Percentiles rank a stretch among this genome's conserved stretches.
phyloP scores from a whole-genome alignment of 2,113 vertebrate species.

The Origma solitaria region DNA sequence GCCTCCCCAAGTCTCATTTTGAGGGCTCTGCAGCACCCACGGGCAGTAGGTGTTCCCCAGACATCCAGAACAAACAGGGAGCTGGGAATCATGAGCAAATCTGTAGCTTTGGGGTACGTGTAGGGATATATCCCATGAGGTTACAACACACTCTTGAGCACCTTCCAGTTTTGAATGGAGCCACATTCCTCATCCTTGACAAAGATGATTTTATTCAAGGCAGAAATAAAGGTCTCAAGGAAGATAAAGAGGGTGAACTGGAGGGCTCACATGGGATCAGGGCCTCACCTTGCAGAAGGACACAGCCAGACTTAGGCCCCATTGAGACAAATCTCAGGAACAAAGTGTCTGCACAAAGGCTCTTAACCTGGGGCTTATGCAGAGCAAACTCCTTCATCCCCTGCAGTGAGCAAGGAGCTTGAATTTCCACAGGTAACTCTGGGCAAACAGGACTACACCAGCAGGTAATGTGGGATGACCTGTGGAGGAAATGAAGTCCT shows the following conservation, averaged over 20 bases:
- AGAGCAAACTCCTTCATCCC: background rate
- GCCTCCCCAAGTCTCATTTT: background rate
- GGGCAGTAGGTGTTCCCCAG: background rate
- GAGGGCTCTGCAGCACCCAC: background rate
- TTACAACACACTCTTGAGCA: background rate
- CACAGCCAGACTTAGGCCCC: background rate
- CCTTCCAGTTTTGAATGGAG: background rate
- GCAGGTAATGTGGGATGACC: background rate
- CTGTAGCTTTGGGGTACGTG: accelerated
- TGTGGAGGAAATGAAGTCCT: background rate
- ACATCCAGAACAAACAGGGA: background rate
- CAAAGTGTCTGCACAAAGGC: background rate
- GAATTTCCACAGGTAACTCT: background rate
- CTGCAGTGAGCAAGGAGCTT: background rate
- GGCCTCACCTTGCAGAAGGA: background rate
- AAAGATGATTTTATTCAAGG: background rate
- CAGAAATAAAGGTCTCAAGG: background rate
- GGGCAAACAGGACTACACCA: background rate
- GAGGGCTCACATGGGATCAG: background rate
- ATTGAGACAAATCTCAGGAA: background rate
- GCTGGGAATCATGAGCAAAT: accelerated
- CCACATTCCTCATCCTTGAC: background rate
- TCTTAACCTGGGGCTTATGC: background rate
- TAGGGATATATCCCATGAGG: background rate
- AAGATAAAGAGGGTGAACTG: background rate